Evolutionary conservation across 2,888 invertebrate species (phyloP).

Genomic region (Macropis europaea): DNA sequence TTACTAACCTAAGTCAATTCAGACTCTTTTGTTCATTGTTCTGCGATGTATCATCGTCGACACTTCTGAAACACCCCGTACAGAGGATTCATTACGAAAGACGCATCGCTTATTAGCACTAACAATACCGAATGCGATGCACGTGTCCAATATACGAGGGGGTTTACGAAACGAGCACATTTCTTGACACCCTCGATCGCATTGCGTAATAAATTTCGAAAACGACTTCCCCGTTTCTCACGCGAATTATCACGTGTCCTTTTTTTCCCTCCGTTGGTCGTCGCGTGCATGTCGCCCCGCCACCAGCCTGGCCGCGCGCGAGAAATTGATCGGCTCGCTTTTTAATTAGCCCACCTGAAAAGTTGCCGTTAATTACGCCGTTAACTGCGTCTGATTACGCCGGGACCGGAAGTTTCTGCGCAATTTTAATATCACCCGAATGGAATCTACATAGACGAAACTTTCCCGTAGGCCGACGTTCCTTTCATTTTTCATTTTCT

Average conservation of each 20-base stretch:
- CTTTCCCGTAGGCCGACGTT: neutral
- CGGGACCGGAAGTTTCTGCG: neutral
- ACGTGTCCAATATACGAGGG: conserved; percentile 6
- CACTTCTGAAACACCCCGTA: too few species aligned
- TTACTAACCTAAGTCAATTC: too few species aligned
- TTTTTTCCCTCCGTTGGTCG: too few species aligned
- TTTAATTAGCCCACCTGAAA: neutral
- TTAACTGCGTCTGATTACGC: neutral
- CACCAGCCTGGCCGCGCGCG: neutral
- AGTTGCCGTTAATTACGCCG: conserved; percentile 5
- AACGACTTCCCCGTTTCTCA: conserved; percentile 7
- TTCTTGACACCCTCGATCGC: conserved; percentile 23
- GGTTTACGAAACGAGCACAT: conserved; percentile 6
- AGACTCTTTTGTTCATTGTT: too few species aligned
- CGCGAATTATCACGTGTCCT: conserved; percentile 15
- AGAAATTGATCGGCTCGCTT: conserved; percentile 11
- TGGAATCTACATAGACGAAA: neutral
- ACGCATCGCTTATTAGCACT: conserved; percentile 10
- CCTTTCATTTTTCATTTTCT: neutral
- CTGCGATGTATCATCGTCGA: too few species aligned
- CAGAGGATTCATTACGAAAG: too few species aligned
- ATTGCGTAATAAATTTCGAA: conserved; percentile 23
- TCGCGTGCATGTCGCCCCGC: neutral
- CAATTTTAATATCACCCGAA: neutral
- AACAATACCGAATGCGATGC: neutral